These are phyloP conservation scores for Mergus octosetaceus DNA, from an alignment of 2,797 vertebrate genomes.

Conservation along the genomic window DNA sequence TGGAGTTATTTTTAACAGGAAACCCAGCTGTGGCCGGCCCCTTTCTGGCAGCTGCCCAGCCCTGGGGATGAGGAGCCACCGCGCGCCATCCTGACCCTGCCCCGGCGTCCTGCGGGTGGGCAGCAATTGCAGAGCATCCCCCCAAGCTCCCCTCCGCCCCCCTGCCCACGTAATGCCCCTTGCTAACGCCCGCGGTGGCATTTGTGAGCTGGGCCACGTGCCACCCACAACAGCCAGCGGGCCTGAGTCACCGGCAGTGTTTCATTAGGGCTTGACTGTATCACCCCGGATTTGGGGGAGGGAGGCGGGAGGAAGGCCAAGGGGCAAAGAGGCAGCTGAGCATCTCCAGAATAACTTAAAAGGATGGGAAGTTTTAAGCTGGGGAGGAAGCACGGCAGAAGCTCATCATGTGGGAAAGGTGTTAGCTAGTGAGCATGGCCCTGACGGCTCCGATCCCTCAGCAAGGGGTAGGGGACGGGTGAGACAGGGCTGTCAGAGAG, in stretches of 20 bases:
- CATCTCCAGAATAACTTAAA: not conserved
- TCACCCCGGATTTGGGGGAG: not conserved
- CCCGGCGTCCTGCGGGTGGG: no score
- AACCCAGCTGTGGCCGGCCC: not conserved
- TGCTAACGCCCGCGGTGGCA: not conserved
- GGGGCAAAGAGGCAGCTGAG: not conserved
- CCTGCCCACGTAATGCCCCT: fast-evolving
- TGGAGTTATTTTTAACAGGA: not conserved
- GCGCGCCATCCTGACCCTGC: fast-evolving
- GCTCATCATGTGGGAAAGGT: not conserved
- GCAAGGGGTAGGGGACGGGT: not conserved
- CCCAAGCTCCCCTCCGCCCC: not conserved
- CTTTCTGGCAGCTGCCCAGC: not conserved
- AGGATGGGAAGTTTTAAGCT: not conserved
- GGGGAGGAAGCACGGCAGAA: not conserved
- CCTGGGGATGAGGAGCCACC: not conserved
- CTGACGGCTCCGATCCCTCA: not conserved
- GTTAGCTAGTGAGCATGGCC: not conserved
- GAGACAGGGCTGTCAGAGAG: not conserved
- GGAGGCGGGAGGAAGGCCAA: not conserved
- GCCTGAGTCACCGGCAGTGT: not conserved
- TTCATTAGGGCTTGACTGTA: not conserved
- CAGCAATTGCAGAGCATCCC: not conserved
- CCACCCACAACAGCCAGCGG: not conserved
- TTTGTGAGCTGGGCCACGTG: not conserved